A percentile compares a stretch with the other conserved stretches of the same genome.
Evolutionary conservation across 2,888 invertebrate species (phyloP).

Genomic region (Leptura quadrifasciata): DNA sequence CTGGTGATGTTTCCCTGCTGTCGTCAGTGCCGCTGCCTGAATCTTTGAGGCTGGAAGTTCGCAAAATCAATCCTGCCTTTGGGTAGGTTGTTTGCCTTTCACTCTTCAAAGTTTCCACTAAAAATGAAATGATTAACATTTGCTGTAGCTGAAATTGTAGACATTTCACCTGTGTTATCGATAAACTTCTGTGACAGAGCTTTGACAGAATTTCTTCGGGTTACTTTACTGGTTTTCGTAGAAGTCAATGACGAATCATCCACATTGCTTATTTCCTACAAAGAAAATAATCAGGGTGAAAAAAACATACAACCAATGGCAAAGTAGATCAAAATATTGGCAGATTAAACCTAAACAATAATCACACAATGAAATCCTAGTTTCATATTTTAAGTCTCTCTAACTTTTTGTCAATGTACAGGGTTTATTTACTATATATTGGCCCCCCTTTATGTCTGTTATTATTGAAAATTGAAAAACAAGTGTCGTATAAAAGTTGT

Average conservation of each 20-base stretch:
- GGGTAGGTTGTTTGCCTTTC: constrained; percentile 79
- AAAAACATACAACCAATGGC: too few species aligned
- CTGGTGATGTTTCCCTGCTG: constrained; percentile 66
- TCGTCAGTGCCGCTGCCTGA: constrained; percentile 58
- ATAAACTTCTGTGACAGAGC: constrained; percentile 88
- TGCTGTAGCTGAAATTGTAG: neutral
- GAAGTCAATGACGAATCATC: constrained; percentile 45
- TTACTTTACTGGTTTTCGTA: constrained; percentile 70
- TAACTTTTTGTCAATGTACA: too few species aligned
- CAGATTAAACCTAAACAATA: too few species aligned
- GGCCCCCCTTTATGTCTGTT: too few species aligned
- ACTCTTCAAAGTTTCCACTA: constrained; percentile 76
- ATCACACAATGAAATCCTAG: too few species aligned
- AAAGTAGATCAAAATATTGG: too few species aligned
- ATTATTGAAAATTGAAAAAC: too few species aligned
- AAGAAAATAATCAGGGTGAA: constrained; percentile 21
- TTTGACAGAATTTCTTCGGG: constrained; percentile 84
- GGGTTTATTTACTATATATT: too few species aligned
- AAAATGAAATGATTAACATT: constrained; percentile 36
- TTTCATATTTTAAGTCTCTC: too few species aligned
- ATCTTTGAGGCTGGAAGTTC: constrained; percentile 79
- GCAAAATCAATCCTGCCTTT: constrained; percentile 85
- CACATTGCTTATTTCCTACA: constrained; percentile 64
- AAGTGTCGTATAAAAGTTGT: too few species aligned
- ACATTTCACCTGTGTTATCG: constrained; percentile 77